phyloP scores from a whole-genome alignment of 2,113 vertebrate genomes.

The Circaetus cinerascens region DNA sequence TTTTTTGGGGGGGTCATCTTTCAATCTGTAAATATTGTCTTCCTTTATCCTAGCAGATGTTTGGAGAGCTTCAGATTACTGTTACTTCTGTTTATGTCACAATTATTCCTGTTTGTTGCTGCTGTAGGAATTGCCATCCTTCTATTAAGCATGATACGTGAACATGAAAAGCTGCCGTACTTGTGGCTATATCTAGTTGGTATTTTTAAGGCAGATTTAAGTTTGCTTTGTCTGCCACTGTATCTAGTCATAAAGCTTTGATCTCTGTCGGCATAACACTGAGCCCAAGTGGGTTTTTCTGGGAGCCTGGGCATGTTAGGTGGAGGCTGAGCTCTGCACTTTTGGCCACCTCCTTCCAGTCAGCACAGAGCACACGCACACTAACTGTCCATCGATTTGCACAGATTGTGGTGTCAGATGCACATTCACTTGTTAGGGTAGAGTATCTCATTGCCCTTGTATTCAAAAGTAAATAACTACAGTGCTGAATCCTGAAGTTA shows the following conservation, averaged over 20 bases:
- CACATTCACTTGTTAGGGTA: not conserved
- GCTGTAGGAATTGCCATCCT: not conserved
- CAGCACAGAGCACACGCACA: not conserved
- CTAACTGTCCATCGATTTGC: rapidly evolving
- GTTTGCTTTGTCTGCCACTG: not conserved
- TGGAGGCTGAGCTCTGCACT: not conserved
- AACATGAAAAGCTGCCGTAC: not conserved
- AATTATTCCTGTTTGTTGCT: not conserved
- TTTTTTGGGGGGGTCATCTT: not conserved
- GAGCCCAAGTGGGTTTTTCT: not conserved
- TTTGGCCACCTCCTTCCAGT: not conserved
- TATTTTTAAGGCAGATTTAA: not conserved
- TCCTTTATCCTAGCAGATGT: not conserved
- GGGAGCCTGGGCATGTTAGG: not conserved
- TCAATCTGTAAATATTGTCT: not conserved
- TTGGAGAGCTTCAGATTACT: not conserved
- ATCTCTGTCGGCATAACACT: not conserved
- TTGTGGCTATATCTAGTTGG: rapidly evolving
- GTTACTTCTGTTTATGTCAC: not conserved
- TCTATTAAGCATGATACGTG: not conserved
- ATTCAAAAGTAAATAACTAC: not conserved
- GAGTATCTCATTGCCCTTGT: not conserved
- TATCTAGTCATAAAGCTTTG: not conserved
- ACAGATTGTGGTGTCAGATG: not conserved
- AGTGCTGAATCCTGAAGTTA: not conserved